These are phyloP conservation scores for Cyprinodon diabolis DNA, from an alignment of 2,797 vertebrate genomes.

Conservation along the genomic window DNA sequence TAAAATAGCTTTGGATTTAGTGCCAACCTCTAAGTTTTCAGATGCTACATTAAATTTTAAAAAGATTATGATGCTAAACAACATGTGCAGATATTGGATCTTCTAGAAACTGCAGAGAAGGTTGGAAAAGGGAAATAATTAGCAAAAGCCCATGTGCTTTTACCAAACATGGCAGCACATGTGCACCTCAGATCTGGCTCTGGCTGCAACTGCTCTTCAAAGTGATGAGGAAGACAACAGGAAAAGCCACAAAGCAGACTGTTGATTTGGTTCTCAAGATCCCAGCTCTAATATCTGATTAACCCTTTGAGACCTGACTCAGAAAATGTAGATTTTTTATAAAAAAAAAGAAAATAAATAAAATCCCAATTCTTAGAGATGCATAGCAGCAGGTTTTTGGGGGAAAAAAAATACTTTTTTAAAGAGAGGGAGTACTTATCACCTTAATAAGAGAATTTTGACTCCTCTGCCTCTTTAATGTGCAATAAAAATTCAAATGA, in stretches of 20 bases:
- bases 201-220: constrained; percentile 33
- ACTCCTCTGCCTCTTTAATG: no score
- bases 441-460: no score
- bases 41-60: not conserved
- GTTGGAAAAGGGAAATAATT: not conserved
- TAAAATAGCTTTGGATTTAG: not conserved
- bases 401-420: no score
- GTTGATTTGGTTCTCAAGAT: constrained; percentile 52
- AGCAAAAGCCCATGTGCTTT: not conserved
- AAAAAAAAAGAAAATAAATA: not conserved
- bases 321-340: not conserved
- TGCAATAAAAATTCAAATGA: no score
- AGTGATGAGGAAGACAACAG: constrained; percentile 59
- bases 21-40: not conserved
- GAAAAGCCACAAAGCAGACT: constrained; percentile 66
- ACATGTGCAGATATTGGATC: no score
- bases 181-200: not conserved
- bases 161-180: constrained; percentile 27
- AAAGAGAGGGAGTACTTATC: no score
- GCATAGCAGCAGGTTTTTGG: no score
- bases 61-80: no score
- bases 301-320: not conserved
- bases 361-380: no score
- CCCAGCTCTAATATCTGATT: constrained; percentile 9
- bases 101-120: not conserved